Evolutionary conservation across 2,113 vertebrate species (phyloP).

Genomic region (Poeciliopsis occidentalis): DNA sequence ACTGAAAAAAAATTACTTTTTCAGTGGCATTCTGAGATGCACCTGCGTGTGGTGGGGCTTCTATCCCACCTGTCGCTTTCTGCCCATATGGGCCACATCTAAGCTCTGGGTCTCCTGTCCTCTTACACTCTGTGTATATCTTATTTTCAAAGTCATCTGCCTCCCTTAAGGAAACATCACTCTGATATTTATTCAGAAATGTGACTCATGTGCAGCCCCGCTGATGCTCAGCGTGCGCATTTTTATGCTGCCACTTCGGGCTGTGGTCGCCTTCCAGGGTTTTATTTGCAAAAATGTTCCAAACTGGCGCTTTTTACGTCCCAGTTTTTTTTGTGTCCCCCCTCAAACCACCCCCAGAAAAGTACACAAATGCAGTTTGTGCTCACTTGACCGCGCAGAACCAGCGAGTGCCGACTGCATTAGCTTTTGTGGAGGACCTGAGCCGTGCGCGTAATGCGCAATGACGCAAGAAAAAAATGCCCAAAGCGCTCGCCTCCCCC

Average conservation of each 20-base stretch:
- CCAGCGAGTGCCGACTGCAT: neutral
- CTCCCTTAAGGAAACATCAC: neutral
- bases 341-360: no score
- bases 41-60: no score
- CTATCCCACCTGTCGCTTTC: neutral
- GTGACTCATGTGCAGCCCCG: neutral
- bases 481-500: slow-evolving; percentile 13
- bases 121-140: neutral
- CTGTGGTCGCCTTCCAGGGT: neutral
- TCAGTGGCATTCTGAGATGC: no score
- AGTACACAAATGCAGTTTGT: neutral
- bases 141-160: neutral
- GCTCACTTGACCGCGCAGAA: slow-evolving; percentile 10
- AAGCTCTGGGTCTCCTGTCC: neutral
- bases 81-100: neutral
- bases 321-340: neutral
- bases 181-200: neutral
- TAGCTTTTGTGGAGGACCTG: slow-evolving; percentile 22
- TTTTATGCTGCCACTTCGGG: neutral
- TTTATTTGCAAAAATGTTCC: neutral
- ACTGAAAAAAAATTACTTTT: no score
- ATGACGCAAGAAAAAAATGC: slow-evolving; percentile 43
- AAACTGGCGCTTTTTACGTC: neutral
- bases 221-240: neutral
- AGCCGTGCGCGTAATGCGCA: slow-evolving; percentile 63